phyloP scores from a whole-genome alignment of 1,140 invertebrate species.

The Episyrphus balteatus region DNA sequence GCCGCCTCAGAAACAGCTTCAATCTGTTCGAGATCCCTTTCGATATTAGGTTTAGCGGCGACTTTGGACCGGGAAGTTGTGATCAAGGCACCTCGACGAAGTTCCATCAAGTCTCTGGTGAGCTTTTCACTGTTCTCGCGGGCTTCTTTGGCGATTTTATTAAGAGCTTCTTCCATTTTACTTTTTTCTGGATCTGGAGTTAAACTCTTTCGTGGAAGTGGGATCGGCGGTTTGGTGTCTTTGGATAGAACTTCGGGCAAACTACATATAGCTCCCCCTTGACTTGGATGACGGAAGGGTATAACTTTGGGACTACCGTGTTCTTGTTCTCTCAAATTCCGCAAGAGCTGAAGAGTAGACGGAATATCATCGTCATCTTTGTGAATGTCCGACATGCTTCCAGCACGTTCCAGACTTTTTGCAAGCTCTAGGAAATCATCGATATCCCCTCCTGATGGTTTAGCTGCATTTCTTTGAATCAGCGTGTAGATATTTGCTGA shows the following conservation, averaged over 20 bases:
- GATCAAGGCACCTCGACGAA: slow-evolving; percentile 29
- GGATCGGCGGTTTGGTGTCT: slow-evolving; percentile 16
- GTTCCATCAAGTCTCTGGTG: slow-evolving; percentile 38
- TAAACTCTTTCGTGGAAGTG: slow-evolving; percentile 25
- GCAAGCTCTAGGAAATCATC: slow-evolving; percentile 28
- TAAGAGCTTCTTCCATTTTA: slow-evolving; percentile 42
- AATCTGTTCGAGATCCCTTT: slow-evolving; percentile 29
- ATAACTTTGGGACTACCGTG: slow-evolving; percentile 1
- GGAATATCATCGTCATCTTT: slow-evolving; percentile 19
- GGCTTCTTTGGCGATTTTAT: slow-evolving; percentile 46
- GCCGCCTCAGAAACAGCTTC: slow-evolving; percentile 37
- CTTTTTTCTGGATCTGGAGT: slow-evolving; percentile 22
- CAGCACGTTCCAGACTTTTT: slow-evolving; percentile 24
- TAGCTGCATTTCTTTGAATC: slow-evolving; percentile 44
- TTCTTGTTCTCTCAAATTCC: slow-evolving; percentile 26
- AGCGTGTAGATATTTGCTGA: slow-evolving; percentile 70
- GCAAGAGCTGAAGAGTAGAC: slow-evolving; percentile 22
- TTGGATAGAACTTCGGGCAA: slow-evolving; percentile 19
- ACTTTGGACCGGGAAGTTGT: slow-evolving; percentile 23
- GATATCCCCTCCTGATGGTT: slow-evolving; percentile 33
- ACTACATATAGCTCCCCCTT: slow-evolving; percentile 27
- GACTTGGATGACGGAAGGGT: slow-evolving; percentile 30
- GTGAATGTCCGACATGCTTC: slow-evolving; percentile 28
- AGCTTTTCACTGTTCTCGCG: slow-evolving; percentile 46
- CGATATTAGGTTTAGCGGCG: slow-evolving; percentile 15